phyloP scores from a whole-genome alignment of 2,888 invertebrate species.

The Thyatira batis region DNA sequence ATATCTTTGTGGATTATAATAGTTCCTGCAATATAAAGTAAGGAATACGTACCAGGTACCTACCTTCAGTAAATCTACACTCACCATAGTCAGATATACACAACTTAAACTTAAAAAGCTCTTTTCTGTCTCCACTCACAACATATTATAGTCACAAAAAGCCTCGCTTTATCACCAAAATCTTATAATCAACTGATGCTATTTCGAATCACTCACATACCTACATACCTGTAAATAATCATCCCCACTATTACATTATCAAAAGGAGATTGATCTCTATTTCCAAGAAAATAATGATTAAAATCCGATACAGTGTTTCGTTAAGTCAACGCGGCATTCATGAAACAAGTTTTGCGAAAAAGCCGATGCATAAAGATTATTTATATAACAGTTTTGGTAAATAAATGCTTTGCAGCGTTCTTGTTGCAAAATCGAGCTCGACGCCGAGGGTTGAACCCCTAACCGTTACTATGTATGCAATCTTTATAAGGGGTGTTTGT shows the following conservation, averaged over 20 bases:
- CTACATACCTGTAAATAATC: neutral
- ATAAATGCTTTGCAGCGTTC: slow-evolving; percentile 51
- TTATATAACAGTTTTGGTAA: slow-evolving; percentile 32
- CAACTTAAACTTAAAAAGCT: neutral
- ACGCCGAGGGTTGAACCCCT: slow-evolving; percentile 64
- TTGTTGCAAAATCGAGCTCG: slow-evolving; percentile 65
- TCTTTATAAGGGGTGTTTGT: slow-evolving; percentile 35
- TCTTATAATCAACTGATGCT: neutral
- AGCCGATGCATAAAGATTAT: slow-evolving; percentile 5
- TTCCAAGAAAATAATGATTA: neutral
- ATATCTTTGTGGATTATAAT: too few species aligned
- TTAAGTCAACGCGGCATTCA: neutral
- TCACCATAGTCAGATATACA: neutral
- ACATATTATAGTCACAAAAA: too few species aligned
- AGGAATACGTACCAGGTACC: too few species aligned
- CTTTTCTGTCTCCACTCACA: too few species aligned
- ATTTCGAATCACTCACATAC: neutral
- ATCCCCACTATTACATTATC: neutral
- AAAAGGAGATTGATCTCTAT: neutral
- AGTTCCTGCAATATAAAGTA: too few species aligned
- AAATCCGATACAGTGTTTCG: neutral
- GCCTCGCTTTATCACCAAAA: neutral
- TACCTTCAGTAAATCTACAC: too few species aligned
- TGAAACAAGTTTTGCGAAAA: slow-evolving; percentile 1
- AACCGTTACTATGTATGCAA: slow-evolving; percentile 31